phyloP scores from a whole-genome alignment of 1,140 invertebrate species.

The Orussus abietinus region DNA sequence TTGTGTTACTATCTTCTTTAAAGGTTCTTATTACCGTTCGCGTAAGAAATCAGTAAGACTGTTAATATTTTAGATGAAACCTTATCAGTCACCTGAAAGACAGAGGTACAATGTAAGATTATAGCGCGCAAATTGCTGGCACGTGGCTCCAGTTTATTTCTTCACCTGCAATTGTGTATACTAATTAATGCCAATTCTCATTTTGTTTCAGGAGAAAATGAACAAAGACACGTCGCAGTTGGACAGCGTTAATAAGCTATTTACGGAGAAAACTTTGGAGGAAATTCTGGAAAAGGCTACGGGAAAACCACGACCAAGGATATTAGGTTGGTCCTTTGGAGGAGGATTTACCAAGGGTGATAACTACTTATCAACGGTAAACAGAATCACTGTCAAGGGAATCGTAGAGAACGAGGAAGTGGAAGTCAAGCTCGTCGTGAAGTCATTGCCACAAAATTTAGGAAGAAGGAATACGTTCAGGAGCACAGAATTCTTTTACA shows the following conservation, averaged over 20 bases:
- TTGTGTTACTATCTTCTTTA: no score
- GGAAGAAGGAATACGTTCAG: conserved; percentile 61
- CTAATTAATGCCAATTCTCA: no score
- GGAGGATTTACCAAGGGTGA: conserved; percentile 59
- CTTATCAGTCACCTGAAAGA: no score
- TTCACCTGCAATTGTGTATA: no score
- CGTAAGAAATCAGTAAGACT: no score
- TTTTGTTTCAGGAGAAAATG: conserved; percentile 25
- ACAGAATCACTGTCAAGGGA: conserved; percentile 56
- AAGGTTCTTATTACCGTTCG: no score
- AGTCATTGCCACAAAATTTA: conserved; percentile 61
- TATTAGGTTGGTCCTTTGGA: conserved; percentile 48
- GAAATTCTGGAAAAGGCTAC: conserved; percentile 36
- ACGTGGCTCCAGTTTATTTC: no score
- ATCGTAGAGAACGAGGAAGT: conserved; percentile 26
- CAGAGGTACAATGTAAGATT: no score
- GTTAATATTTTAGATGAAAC: no score
- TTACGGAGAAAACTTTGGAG: conserved; percentile 48
- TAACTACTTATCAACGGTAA: conserved; percentile 62
- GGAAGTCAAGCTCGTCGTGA: conserved; percentile 57
- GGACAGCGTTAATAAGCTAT: conserved; percentile 32
- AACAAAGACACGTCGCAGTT: conserved; percentile 18
- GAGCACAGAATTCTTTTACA: conserved; percentile 64
- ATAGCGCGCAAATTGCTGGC: no score
- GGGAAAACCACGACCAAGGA: conserved; percentile 45